Base-by-base conservation (phyloP, 1,140 invertebrate genomes). In the Rhyzopertha dominica region DNA sequence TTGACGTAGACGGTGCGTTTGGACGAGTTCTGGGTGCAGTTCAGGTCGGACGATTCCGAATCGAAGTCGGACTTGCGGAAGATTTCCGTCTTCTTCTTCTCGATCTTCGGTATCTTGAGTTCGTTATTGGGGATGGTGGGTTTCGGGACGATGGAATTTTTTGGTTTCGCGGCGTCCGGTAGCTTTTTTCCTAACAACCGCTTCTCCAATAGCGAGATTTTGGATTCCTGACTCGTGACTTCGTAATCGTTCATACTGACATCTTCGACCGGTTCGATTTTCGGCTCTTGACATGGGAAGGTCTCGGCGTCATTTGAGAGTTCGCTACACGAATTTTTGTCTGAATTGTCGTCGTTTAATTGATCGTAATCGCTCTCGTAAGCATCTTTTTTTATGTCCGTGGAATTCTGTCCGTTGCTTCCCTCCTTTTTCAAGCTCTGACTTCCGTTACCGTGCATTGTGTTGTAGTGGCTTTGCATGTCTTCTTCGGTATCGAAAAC, bases 401-500 rank as follows among this genome's bases (percentile, higher is more conserved):
- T 49, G 47, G 13, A 22, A 29, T 22, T 29, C 26, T 36, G 22
- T 30, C 5, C 46, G 19, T 41, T 35, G 18, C 14, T 12, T 32
- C 35, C n/a, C 29, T 26, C 29, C 22, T 36, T n/a, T n/a, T n/a
- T 3, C 38, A 31, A 12, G 16, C 23, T 39, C n/a, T 34, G 34
- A 9, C 9, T 4, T 9, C 31, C 17, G 26, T 51, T 52, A 5
- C 66, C 63, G 32, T 74, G 73, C 12, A 66, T 47, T 5, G 61
- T 61, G 19, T 70, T 65, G 35, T 70, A 72, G 47, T 79, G 77
- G 26, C 62, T 54, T 36, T 72, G 66, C 12, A 79, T 60, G 23
- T 74, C 67, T 4, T 69, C 58, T 42, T 76, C 71, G 1, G 65
- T 69, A 0, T 69, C 72, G 39, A 78, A 80, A 4, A 79, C 72